Base-by-base conservation (phyloP, 2,113 vertebrate species). In the Empidonax traillii region DNA sequence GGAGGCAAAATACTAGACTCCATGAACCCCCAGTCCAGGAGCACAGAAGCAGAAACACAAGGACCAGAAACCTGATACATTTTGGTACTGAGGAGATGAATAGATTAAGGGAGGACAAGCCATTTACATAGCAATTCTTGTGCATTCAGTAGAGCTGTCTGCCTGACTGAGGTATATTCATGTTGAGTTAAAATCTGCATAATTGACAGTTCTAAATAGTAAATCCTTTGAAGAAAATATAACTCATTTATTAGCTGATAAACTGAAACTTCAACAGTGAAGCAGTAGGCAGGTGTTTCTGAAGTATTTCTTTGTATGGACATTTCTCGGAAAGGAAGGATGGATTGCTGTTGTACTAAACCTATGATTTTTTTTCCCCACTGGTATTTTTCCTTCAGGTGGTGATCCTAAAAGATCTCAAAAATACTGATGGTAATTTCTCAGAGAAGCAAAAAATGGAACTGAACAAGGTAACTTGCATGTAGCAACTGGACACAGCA, bases 321-420 rank as follows among this genome's bases (percentile, higher is more conserved):
- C 14, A 21, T 90, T 81, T 87, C 17, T 87, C 78, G 59, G 31
- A 69, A 89, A 72, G 74, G 52, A 89, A 94, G 28, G 35, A 69
- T 35, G 5, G 78, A 82, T 62, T 85, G 49, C 75, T 80, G 6
- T 65, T 93, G 41, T 78, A 68, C 30, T 80, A 83, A 83, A 85
- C 24, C 44, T 85, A 39, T 67, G 4, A 80, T 33, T 76, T 85
- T 37, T 30, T 30, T 10, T 21, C 14, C 7, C 14, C 31, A n/a
- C 23, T 76, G 73, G 4, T 74, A 46, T 85, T 90, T 77, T 96
- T 90, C 71, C 58, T 97, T 95, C 93, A 99, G 99, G 98, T 98
- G 58, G 98, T 99, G 14, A 99, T 99, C 84, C 93, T 99, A 62
- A 99, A 99, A 95, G 99, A 99, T 78, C 97, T 99, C 86, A 99